Evolutionary conservation across 2,113 vertebrate species (phyloP).

Genomic region (Thymallus thymallus): DNA sequence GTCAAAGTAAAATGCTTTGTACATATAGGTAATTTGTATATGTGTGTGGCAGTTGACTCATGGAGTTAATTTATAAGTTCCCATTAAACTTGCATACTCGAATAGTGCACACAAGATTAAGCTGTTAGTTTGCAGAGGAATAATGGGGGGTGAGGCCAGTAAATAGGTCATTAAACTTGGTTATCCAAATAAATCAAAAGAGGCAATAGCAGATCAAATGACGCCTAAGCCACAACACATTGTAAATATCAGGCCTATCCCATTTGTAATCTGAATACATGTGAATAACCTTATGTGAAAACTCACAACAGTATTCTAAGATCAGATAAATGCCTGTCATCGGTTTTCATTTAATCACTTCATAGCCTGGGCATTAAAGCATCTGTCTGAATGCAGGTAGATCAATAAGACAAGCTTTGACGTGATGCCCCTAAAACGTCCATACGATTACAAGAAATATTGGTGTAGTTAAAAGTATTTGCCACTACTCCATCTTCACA

Average conservation of each 20-base stretch:
- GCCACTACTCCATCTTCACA: constrained; percentile 21
- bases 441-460: too few relatives aligned
- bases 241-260: constrained; percentile 2
- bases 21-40: constrained; percentile 73
- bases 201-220: constrained; percentile 26
- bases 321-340: background rate
- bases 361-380: background rate
- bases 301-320: background rate
- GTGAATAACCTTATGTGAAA: background rate
- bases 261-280: background rate
- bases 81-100: constrained; percentile 69
- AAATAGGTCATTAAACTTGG: constrained; percentile 30
- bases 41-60: constrained; percentile 69
- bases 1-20: constrained; percentile 76
- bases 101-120: constrained; percentile 60
- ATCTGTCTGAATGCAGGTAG: too few relatives aligned
- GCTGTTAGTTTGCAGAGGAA: constrained; percentile 57
- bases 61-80: constrained; percentile 72
- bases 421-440: too few relatives aligned
- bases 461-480: background rate
- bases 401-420: too few relatives aligned
- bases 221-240: background rate
- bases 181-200: constrained; percentile 38
- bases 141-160: constrained; percentile 34
- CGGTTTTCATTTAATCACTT: background rate